phyloP scores from a whole-genome alignment of 1,140 invertebrate genomes.

The Laodelphax striatellus region DNA sequence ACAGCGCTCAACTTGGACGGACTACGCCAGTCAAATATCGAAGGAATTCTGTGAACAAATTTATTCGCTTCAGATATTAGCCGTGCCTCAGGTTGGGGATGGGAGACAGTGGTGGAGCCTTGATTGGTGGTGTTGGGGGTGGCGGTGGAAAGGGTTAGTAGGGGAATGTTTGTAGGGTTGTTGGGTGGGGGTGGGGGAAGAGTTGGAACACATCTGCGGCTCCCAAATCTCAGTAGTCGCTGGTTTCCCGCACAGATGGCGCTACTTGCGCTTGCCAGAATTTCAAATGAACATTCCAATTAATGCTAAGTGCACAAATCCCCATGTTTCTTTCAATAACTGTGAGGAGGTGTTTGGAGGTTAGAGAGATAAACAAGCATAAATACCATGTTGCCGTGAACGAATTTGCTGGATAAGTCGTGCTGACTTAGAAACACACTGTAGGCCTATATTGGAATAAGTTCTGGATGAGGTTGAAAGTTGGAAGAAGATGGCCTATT shows the following conservation, averaged over 20 bases:
- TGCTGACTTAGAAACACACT: too few species aligned
- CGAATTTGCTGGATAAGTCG: too few species aligned
- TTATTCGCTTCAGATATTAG: neutral
- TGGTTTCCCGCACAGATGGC: neutral
- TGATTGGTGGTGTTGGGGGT: too few species aligned
- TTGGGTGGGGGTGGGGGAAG: neutral
- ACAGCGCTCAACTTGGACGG: neutral
- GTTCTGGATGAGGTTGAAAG: too few species aligned
- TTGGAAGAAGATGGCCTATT: too few species aligned
- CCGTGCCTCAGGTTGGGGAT: neutral
- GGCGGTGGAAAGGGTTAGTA: neutral
- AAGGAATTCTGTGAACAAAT: neutral
- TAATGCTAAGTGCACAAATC: neutral
- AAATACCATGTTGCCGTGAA: too few species aligned
- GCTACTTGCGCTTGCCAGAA: neutral
- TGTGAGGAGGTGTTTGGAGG: too few species aligned
- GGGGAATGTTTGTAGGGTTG: too few species aligned
- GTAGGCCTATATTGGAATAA: too few species aligned
- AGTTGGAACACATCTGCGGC: neutral
- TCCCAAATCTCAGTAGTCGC: neutral
- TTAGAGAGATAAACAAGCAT: too few species aligned
- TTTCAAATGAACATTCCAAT: constrained; percentile 1
- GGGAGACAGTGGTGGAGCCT: neutral
- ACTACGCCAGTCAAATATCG: neutral
- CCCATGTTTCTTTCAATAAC: neutral